Evolutionary conservation across 2,888 invertebrate species (phyloP).

Genomic region (Pocota personata): DNA sequence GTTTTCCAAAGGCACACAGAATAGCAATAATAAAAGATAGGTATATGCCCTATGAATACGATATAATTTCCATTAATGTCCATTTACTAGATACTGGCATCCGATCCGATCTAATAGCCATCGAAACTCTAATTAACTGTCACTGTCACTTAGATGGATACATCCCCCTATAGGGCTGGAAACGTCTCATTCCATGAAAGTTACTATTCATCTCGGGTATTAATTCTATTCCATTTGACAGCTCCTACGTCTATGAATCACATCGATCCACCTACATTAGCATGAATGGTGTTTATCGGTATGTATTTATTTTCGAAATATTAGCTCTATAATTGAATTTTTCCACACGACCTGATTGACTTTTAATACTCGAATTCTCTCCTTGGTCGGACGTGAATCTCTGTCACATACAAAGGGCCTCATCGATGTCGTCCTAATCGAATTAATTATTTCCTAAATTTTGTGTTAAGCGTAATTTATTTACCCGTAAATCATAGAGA

Average conservation of each 20-base stretch:
- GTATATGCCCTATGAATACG: too few species aligned
- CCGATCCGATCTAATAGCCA: too few species aligned
- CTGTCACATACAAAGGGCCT: neutral
- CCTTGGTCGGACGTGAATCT: neutral
- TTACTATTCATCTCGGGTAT: neutral
- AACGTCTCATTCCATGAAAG: too few species aligned
- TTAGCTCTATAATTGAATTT: conserved; percentile 1
- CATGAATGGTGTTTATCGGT: neutral
- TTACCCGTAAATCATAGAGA: neutral
- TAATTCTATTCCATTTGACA: neutral
- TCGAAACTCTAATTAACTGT: neutral
- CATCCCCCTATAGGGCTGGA: too few species aligned
- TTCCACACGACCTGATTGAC: neutral
- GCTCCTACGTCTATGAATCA: neutral
- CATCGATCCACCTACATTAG: neutral
- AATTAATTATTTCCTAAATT: conserved; percentile 22
- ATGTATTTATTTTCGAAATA: conserved; percentile 10
- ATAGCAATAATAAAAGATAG: too few species aligned
- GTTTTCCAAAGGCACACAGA: too few species aligned
- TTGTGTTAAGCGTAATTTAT: conserved; percentile 19
- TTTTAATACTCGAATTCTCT: neutral
- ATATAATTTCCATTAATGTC: too few species aligned
- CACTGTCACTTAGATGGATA: neutral
- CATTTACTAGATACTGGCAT: too few species aligned
- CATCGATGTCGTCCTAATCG: conserved; percentile 3